phyloP scores from a whole-genome alignment of 2,888 invertebrate species.

The Netelia fuscicornis region DNA sequence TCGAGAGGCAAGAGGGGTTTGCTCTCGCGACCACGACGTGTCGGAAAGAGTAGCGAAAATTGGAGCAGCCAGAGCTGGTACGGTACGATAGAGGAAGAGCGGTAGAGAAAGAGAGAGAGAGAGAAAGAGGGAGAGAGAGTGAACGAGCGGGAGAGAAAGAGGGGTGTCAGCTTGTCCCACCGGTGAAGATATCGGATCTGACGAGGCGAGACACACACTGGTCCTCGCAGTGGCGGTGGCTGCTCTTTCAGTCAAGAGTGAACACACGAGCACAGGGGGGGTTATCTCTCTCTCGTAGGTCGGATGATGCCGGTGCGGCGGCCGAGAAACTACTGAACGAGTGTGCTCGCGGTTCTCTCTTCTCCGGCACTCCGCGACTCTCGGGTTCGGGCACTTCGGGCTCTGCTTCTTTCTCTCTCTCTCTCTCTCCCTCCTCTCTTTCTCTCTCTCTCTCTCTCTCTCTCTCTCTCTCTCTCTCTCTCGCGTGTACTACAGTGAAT shows the following conservation, averaged over 20 bases:
- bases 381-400: constrained; percentile 79
- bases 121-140: constrained; percentile 16
- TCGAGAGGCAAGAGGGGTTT: background rate
- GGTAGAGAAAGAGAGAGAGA: constrained; percentile 18
- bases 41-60: constrained; percentile 57
- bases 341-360: constrained; percentile 82
- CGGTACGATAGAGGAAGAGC: constrained; percentile 19
- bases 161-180: constrained; percentile 36
- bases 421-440: background rate
- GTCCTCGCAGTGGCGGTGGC: constrained; percentile 28
- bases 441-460: constrained; percentile 4
- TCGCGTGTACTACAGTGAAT: constrained; percentile 75
- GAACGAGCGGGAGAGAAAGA: background rate
- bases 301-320: constrained; percentile 84
- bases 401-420: constrained; percentile 45
- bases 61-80: constrained; percentile 28
- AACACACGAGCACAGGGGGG: constrained; percentile 53
- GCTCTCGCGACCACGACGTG: background rate
- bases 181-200: constrained; percentile 60
- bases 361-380: constrained; percentile 76
- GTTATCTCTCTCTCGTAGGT: constrained; percentile 78
- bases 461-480: constrained; percentile 71
- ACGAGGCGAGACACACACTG: constrained; percentile 58
- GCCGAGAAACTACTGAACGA: constrained; percentile 84
- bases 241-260: constrained; percentile 53